These are phyloP conservation scores for Parauchenoglanis punctatus DNA, from an alignment of 2,797 vertebrate genomes.

Conservation along the genomic window DNA sequence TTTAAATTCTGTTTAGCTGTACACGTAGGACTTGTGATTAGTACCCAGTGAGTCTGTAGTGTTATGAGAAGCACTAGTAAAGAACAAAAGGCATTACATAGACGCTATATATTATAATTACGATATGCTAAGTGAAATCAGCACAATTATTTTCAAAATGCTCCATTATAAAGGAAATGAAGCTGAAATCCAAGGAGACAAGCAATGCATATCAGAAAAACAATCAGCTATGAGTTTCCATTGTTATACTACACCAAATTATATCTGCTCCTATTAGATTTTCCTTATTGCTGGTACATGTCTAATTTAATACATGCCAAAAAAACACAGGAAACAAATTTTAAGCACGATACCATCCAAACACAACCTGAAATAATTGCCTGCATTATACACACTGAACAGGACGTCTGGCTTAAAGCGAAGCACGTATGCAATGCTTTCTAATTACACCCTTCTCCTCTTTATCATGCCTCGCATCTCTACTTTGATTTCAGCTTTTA, in stretches of 20 bases:
- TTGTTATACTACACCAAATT: slow-evolving; percentile 39
- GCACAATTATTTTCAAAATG: slow-evolving; percentile 38
- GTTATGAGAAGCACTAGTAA: not conserved
- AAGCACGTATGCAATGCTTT: slow-evolving; percentile 37
- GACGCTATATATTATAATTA: not conserved
- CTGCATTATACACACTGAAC: slow-evolving; percentile 18
- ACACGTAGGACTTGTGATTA: not conserved
- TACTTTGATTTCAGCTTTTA: slow-evolving; percentile 52
- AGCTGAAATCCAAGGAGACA: slow-evolving; percentile 45
- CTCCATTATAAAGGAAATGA: slow-evolving; percentile 47
- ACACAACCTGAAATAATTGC: slow-evolving; percentile 44
- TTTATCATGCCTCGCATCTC: slow-evolving; percentile 33
- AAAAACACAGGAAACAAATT: slow-evolving; percentile 7
- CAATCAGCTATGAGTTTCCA: slow-evolving; percentile 50
- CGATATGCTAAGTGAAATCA: slow-evolving; percentile 43
- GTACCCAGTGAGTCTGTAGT: not conserved
- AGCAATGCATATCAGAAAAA: slow-evolving; percentile 39
- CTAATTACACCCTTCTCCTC: slow-evolving; percentile 39
- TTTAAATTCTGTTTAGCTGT: not conserved
- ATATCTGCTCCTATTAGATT: slow-evolving; percentile 27
- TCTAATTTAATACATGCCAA: slow-evolving; percentile 18
- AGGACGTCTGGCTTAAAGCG: slow-evolving; percentile 38
- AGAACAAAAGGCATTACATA: not conserved
- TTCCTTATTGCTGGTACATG: slow-evolving; percentile 25
- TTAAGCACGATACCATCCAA: slow-evolving; percentile 38